A percentile compares a stretch with the other conserved stretches of the same genome.
Evolutionary conservation across 2,888 invertebrate genomes (phyloP).

Genomic region (Coleophora deauratella): DNA sequence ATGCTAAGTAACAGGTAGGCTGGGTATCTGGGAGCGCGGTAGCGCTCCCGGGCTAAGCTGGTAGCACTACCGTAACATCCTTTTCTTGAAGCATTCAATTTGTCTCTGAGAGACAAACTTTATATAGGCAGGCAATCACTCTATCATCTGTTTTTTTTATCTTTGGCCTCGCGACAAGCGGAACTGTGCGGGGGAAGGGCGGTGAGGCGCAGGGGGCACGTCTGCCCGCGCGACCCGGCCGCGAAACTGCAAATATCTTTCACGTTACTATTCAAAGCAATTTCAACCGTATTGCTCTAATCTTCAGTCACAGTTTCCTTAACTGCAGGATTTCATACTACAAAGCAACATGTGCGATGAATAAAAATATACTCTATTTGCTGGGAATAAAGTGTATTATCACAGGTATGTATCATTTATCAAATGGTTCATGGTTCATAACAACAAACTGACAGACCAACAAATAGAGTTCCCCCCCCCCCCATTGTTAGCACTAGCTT

Average conservation of each 20-base stretch:
- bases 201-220: slow-evolving; percentile 24
- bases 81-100: not conserved
- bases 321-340: not conserved
- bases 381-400: too few relatives aligned
- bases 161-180: slow-evolving; percentile 60
- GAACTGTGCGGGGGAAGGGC: slow-evolving; percentile 31
- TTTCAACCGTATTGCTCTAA: not conserved
- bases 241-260: slow-evolving; percentile 51
- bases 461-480: too few relatives aligned
- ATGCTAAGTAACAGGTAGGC: too few relatives aligned
- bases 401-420: too few relatives aligned
- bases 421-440: too few relatives aligned
- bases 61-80: too few relatives aligned
- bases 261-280: slow-evolving; percentile 22
- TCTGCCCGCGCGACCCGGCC: slow-evolving; percentile 57
- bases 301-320: not conserved
- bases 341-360: not conserved
- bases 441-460: too few relatives aligned
- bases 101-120: not conserved
- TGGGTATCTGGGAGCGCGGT: too few relatives aligned
- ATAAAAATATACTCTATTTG: too few relatives aligned
- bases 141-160: slow-evolving; percentile 10
- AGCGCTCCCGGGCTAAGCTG: too few relatives aligned
- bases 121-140: not conserved
- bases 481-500: too few relatives aligned